A percentile compares a stretch with the other conserved stretches of the same genome.
phyloP scores from a whole-genome alignment of 2,888 invertebrate species.

The Xestia rhomboidea region DNA sequence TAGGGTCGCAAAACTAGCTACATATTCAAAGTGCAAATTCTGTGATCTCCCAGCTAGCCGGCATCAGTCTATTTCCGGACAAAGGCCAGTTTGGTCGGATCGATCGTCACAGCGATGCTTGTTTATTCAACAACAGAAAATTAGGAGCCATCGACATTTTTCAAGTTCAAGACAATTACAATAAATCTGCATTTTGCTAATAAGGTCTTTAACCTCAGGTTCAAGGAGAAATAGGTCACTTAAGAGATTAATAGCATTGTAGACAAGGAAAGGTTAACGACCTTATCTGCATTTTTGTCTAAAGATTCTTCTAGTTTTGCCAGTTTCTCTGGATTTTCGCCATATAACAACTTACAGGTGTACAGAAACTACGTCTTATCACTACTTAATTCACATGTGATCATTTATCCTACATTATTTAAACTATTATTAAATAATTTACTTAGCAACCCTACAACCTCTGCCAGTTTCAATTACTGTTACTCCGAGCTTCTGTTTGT shows the following conservation, averaged over 20 bases:
- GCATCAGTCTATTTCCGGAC: conserved; percentile 41
- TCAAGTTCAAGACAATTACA: conserved; percentile 44
- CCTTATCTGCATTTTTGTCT: background rate
- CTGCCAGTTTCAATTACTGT: conserved; percentile 82
- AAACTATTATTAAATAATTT: conserved; percentile 63
- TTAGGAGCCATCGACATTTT: conserved; percentile 37
- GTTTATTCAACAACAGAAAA: conserved; percentile 45
- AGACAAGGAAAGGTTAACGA: background rate
- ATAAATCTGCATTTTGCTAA: conserved; percentile 52
- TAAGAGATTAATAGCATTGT: background rate
- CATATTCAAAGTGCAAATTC: conserved; percentile 41
- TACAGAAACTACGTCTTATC: background rate
- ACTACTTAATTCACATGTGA: conserved; percentile 58
- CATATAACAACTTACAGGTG: background rate
- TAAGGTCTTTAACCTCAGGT: conserved; percentile 37
- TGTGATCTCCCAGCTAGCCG: conserved; percentile 28
- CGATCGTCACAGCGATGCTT: conserved; percentile 37
- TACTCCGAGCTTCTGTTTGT: conserved; percentile 77
- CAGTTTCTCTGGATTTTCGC: too few relatives aligned
- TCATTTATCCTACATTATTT: conserved; percentile 30
- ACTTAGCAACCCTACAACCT: conserved; percentile 71
- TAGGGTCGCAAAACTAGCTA: conserved; percentile 29
- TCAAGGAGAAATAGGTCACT: conserved; percentile 44
- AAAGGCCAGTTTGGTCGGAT: conserved; percentile 35
- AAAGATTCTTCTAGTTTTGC: background rate